These are phyloP conservation scores for Varanus salvator DNA, from an alignment of 2,113 vertebrate genomes.

Conservation along the genomic window DNA sequence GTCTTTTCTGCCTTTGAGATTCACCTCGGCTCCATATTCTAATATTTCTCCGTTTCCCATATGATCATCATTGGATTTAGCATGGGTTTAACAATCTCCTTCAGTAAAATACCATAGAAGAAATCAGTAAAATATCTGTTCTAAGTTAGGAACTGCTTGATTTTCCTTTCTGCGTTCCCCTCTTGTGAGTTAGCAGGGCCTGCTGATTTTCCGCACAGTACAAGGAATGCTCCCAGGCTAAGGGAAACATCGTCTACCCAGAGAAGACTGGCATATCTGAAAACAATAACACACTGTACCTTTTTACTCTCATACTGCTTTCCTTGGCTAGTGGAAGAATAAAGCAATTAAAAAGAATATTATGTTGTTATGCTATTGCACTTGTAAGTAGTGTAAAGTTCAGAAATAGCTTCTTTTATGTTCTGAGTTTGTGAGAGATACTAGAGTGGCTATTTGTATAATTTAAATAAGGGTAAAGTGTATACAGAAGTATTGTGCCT, in stretches of 20 bases:
- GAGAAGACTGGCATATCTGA: slow-evolving; percentile 42
- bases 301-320: slow-evolving; percentile 40
- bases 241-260: slow-evolving; percentile 48
- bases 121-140: slow-evolving; percentile 9
- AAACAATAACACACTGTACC: slow-evolving; percentile 35
- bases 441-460: neutral
- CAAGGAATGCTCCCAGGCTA: slow-evolving; percentile 31
- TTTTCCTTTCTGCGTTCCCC: slow-evolving; percentile 7
- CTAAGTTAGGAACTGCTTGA: slow-evolving; percentile 20
- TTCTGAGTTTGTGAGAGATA: neutral
- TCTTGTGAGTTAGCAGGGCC: slow-evolving; percentile 20
- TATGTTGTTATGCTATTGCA: slow-evolving; percentile 55
- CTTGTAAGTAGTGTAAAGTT: slow-evolving; percentile 47
- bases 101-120: neutral
- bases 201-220: slow-evolving; percentile 3
- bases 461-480: too few species aligned
- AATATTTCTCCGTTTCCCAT: neutral
- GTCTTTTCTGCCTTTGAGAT: neutral
- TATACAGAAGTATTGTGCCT: neutral
- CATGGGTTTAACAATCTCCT: neutral
- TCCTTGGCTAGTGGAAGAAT: slow-evolving; percentile 25
- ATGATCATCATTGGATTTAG: neutral
- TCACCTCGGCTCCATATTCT: neutral
- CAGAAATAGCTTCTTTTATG: slow-evolving; percentile 56
- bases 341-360: slow-evolving; percentile 49